A percentile compares a stretch with the other conserved stretches of the same genome.
phyloP scores from a whole-genome alignment of 2,888 invertebrate species.

The Sclerodermus sp. region DNA sequence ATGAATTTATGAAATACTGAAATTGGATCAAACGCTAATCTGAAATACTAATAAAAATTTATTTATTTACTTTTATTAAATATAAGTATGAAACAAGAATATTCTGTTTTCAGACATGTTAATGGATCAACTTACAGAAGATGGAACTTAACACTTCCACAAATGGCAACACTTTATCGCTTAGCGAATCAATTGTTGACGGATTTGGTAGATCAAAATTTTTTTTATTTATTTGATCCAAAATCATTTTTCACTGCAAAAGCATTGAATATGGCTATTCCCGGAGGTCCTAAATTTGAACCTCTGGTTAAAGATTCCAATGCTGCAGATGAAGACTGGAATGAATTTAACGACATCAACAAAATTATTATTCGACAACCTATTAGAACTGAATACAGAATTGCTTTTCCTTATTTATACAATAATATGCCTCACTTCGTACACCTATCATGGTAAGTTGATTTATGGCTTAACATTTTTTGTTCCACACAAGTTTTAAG shows the following conservation, averaged over 20 bases:
- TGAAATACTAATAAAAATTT: constrained; percentile 15
- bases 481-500: constrained; percentile 56
- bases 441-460: constrained; percentile 92
- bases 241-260: constrained; percentile 99
- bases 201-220: constrained; percentile 97
- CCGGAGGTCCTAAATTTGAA: constrained; percentile 99
- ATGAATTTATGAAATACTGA: constrained; percentile 33
- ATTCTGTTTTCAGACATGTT: constrained; percentile 66
- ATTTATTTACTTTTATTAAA: background rate
- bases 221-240: constrained; percentile 98
- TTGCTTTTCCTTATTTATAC: constrained; percentile 98
- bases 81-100: background rate
- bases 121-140: constrained; percentile 96
- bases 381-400: constrained; percentile 97
- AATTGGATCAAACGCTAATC: constrained; percentile 47
- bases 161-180: constrained; percentile 97
- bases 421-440: constrained; percentile 99
- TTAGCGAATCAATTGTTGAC: constrained; percentile 97
- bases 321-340: constrained; percentile 99
- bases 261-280: constrained; percentile 98
- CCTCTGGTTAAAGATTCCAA: constrained; percentile 98
- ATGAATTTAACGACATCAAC: constrained; percentile 99
- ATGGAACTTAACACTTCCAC: constrained; percentile 95
- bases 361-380: constrained; percentile 99
- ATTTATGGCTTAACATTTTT: constrained; percentile 3